These are phyloP conservation scores for Drosophila nasuta DNA, from an alignment of 1,140 invertebrate species.

Conservation along the genomic window DNA sequence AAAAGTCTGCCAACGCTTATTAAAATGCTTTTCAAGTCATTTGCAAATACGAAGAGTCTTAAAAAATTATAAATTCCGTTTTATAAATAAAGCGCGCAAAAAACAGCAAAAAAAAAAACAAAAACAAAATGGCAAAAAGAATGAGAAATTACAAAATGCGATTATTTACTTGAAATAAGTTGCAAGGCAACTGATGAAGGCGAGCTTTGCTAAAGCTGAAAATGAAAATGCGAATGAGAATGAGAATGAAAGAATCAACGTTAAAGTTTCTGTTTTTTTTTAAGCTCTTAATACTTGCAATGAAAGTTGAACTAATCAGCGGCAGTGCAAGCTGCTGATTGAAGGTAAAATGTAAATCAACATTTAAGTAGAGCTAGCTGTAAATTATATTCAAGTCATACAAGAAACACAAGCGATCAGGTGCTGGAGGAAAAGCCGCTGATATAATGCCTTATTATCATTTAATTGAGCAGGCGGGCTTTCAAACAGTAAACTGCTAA, in stretches of 20 bases:
- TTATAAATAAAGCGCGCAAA: neutral
- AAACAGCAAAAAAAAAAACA: neutral
- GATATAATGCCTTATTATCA: constrained; percentile 60
- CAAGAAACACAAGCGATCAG: neutral
- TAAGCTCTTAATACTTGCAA: constrained; percentile 22
- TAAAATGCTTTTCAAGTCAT: neutral
- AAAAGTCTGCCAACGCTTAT: neutral
- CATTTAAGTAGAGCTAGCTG: neutral
- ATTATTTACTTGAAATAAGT: constrained; percentile 22
- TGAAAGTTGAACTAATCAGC: constrained; percentile 37
- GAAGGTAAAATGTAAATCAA: constrained; percentile 4
- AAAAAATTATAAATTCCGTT: constrained; percentile 16
- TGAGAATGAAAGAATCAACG: neutral
- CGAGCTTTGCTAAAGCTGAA: neutral
- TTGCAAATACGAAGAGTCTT: constrained; percentile 1
- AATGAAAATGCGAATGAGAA: constrained; percentile 1
- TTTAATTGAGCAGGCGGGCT: constrained; percentile 54
- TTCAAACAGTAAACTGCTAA: constrained; percentile 49
- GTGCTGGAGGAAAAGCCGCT: constrained; percentile 28
- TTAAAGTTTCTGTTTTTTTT: no score
- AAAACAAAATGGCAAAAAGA: neutral
- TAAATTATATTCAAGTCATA: constrained; percentile 3
- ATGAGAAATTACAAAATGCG: neutral
- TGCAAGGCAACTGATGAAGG: neutral
- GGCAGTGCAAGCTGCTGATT: neutral